Base-by-base conservation (phyloP, 2,797 vertebrate species). In the Dallia pectoralis region DNA sequence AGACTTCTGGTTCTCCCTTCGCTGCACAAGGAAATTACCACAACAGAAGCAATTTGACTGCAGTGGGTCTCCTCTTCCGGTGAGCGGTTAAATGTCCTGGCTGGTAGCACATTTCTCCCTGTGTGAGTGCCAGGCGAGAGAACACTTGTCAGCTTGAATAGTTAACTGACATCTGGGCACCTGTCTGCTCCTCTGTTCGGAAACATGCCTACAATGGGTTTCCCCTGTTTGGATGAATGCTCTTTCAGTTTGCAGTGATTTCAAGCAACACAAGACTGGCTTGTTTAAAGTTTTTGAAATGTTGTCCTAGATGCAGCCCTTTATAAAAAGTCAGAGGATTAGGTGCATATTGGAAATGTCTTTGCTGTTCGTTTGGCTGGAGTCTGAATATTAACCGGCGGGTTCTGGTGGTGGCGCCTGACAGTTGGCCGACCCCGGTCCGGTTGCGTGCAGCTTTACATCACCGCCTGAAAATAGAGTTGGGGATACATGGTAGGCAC, bases 401-500 rank as follows among this genome's bases (percentile, higher is more conserved):
- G 11, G 53, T 27, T 25, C 53, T 59, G 71, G 48, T 80, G 75
- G 81, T 85, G 83, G 86, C 82, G 83, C 79, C 74, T 89, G 77
- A 88, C 69, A 56, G 22, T 89, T 88, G 89, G 87, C 81, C 87
- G 88, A 86, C 79, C 76, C 81, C 84, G 86, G 86, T 84, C 81
- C 77, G 68, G 73, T 74, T 51, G 81, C 76, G 72, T 80, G 69
- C 82, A 75, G 77, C 77, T 85, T 82, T 79, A 82, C 80, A 84
- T 86, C 78, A 81, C 74, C 33, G 69, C 78, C 80, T 87, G 81
- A 87, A 90, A 90, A 88, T 87, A 86, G 85, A 83, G 80, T 66
- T 83, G 85, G 76, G 75, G 72, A 76, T 16, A 47, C 15, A 44
- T 18, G 22, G 65, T 22, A 47, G 2, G 19, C 36, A 67, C 22